A percentile compares a stretch with the other conserved stretches of the same genome.
phyloP scores from a whole-genome alignment of 1,140 invertebrate species.

The Rhopalosiphum padi region DNA sequence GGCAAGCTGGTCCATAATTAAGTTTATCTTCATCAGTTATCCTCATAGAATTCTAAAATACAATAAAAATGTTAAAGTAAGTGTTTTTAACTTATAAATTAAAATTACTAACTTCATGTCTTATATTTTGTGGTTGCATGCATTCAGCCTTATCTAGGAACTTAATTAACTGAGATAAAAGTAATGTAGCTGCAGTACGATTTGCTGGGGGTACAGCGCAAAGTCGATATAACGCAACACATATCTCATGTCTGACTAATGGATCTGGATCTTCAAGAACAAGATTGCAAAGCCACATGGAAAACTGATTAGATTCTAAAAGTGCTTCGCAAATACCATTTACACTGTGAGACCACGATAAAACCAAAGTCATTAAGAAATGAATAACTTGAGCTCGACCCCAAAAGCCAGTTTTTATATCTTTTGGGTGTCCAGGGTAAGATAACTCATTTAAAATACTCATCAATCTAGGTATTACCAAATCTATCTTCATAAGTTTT shows the following conservation, averaged over 20 bases:
- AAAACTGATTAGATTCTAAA: conserved; percentile 73
- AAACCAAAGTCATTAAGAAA: conserved; percentile 80
- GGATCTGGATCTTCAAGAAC: conserved; percentile 86
- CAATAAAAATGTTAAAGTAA: not conserved
- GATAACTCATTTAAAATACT: conserved; percentile 88
- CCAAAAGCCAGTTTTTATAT: conserved; percentile 87
- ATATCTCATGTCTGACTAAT: conserved; percentile 84
- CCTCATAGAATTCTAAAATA: conserved; percentile 45
- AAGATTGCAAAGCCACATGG: conserved; percentile 76
- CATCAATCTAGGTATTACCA: conserved; percentile 81
- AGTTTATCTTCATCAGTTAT: conserved; percentile 83
- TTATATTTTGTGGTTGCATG: conserved; percentile 75
- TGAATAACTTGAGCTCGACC: conserved; percentile 84
- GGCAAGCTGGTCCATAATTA: conserved; percentile 88
- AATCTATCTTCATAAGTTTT: conserved; percentile 81
- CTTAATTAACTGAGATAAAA: conserved; percentile 78
- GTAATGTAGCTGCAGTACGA: conserved; percentile 66
- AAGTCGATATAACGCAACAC: conserved; percentile 88
- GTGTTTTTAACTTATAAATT: not conserved
- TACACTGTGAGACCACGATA: conserved; percentile 84
- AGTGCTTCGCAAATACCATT: conserved; percentile 70
- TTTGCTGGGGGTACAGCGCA: conserved; percentile 56
- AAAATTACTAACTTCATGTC: conserved; percentile 64
- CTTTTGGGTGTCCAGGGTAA: conserved; percentile 76
- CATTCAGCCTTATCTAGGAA: conserved; percentile 82